phyloP scores from a whole-genome alignment of 2,797 vertebrate species.

The Chlorospingus semifuscus region DNA sequence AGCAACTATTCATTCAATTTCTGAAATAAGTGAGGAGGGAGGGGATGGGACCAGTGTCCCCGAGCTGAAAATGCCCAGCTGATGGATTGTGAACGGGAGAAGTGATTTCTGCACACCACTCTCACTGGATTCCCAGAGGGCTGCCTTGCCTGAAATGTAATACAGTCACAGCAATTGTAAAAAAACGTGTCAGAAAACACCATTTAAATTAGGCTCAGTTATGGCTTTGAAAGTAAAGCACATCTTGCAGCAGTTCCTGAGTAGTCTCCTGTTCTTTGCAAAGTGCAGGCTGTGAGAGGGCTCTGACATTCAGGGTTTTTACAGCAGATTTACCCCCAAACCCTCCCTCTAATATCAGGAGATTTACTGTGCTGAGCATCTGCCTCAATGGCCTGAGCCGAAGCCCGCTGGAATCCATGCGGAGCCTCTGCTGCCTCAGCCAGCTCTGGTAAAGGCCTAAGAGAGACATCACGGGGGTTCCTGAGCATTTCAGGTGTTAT shows the following conservation, averaged over 20 bases:
- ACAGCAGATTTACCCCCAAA: neutral
- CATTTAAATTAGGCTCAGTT: neutral
- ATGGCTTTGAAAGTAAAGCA: neutral
- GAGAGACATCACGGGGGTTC: neutral
- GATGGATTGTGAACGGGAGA: neutral
- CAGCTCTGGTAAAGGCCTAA: neutral
- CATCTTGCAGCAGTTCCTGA: neutral
- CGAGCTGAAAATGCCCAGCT: neutral
- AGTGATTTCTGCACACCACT: neutral
- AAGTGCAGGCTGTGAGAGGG: neutral
- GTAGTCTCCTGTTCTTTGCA: neutral
- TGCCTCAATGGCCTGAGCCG: neutral
- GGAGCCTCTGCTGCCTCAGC: neutral
- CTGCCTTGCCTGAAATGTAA: neutral
- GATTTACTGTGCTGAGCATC: neutral
- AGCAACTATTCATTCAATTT: constrained; percentile 1
- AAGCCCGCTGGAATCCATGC: neutral
- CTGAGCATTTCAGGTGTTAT: neutral
- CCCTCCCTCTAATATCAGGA: neutral
- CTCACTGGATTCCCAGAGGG: neutral
- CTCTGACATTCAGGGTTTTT: neutral
- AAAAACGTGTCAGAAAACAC: neutral
- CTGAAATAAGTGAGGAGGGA: constrained; percentile 7
- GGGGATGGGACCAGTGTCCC: neutral
- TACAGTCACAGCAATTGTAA: neutral